Evolutionary conservation across 2,797 vertebrate species (phyloP).

Genomic region (Pangasius larnaudii): DNA sequence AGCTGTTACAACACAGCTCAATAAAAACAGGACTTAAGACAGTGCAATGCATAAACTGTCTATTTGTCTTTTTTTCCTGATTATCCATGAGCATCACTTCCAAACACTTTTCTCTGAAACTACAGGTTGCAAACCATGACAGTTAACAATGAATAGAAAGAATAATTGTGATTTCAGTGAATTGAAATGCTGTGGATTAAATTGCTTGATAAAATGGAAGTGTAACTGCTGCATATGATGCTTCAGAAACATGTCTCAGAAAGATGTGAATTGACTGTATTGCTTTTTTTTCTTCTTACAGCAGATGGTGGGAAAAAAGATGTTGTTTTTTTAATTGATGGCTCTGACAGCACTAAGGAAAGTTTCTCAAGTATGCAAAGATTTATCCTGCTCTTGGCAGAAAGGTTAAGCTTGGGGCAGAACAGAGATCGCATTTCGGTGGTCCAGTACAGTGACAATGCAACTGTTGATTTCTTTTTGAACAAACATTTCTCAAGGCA

Average conservation of each 20-base stretch:
- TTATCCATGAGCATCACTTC: not conserved
- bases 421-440: constrained; percentile 78
- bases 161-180: not conserved
- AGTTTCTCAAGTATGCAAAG: constrained; percentile 70
- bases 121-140: not conserved
- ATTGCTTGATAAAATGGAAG: not conserved
- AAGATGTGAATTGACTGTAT: not conserved
- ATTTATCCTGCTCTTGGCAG: constrained; percentile 76
- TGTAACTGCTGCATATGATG: not conserved
- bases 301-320: constrained; percentile 42
- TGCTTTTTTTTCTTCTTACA: not conserved
- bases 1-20: not conserved
- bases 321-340: constrained; percentile 65
- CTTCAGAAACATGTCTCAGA: not conserved
- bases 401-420: constrained; percentile 75
- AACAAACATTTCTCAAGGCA: constrained; percentile 78
- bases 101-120: not conserved
- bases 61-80: not conserved
- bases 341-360: constrained; percentile 59
- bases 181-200: not conserved
- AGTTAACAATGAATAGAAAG: not conserved
- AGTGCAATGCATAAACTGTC: not conserved
- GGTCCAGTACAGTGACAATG: constrained; percentile 81
- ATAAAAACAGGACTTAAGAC: not conserved
- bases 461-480: constrained; percentile 76